Evolutionary conservation across 2,888 invertebrate species (phyloP).

Genomic region (Hetaerina titia): DNA sequence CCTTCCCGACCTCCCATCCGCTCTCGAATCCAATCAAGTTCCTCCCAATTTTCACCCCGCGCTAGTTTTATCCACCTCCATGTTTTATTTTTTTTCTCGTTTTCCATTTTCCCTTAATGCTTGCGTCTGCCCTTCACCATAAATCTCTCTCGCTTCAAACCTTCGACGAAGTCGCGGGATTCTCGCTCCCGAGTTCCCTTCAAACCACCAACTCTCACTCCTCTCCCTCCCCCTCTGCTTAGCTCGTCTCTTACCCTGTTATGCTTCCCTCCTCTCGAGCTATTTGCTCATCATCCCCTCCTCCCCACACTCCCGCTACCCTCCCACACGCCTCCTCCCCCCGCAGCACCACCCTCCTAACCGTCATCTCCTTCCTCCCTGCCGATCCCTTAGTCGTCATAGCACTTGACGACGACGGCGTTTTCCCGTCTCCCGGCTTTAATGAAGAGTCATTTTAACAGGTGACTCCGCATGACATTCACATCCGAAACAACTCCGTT

Average conservation of each 20-base stretch:
- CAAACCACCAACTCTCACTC: background rate
- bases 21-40: slow-evolving; percentile 61
- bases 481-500: background rate
- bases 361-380: too few relatives aligned
- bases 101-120: slow-evolving; percentile 58
- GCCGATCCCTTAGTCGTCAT: background rate
- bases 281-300: background rate
- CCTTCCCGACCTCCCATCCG: background rate
- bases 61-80: slow-evolving; percentile 31
- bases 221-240: background rate
- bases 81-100: slow-evolving; percentile 35
- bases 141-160: slow-evolving; percentile 46
- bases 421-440: too few relatives aligned
- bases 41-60: slow-evolving; percentile 55
- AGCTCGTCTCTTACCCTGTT: background rate
- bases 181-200: background rate
- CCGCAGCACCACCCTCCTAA: background rate
- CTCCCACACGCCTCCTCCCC: background rate
- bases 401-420: too few relatives aligned
- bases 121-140: background rate
- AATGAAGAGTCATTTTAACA: too few relatives aligned
- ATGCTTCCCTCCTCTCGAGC: background rate
- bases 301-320: background rate
- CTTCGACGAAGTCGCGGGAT: background rate
- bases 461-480: too few relatives aligned